These are phyloP conservation scores for Marmota flaviventris DNA, from an alignment of 2,113 vertebrate species.

Conservation along the genomic window DNA sequence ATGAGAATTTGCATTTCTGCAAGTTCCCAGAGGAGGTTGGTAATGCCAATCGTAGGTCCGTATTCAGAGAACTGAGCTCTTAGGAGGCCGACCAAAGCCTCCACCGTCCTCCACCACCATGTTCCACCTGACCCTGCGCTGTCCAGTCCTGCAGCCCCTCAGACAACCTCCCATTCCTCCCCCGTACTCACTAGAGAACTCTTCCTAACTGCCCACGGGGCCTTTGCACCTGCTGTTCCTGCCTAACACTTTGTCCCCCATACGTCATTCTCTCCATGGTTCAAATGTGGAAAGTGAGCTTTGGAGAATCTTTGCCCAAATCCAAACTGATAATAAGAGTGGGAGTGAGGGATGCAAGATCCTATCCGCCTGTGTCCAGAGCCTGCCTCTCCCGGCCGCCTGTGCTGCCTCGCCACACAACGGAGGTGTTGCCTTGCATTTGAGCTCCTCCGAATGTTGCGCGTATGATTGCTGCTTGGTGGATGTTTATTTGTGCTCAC, in stretches of 20 bases:
- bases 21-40: neutral
- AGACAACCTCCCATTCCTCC: neutral
- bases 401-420: fast-evolving
- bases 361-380: neutral
- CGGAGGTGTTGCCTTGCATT: neutral
- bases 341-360: neutral
- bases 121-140: fast-evolving
- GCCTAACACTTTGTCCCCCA: neutral
- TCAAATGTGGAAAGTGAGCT: neutral
- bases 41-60: neutral
- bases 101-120: fast-evolving
- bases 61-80: neutral
- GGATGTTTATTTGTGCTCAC: neutral
- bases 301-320: neutral
- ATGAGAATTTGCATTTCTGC: neutral
- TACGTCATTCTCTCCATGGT: neutral
- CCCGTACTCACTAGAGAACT: neutral
- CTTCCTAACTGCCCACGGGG: neutral
- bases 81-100: neutral
- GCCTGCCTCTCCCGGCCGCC: no score
- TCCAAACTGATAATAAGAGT: neutral
- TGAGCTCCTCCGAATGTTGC: neutral
- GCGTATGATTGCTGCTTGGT: neutral
- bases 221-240: neutral
- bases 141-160: neutral